Evolutionary conservation across 2,888 invertebrate species (phyloP).

Genomic region (Listrodromus nycthemerus): DNA sequence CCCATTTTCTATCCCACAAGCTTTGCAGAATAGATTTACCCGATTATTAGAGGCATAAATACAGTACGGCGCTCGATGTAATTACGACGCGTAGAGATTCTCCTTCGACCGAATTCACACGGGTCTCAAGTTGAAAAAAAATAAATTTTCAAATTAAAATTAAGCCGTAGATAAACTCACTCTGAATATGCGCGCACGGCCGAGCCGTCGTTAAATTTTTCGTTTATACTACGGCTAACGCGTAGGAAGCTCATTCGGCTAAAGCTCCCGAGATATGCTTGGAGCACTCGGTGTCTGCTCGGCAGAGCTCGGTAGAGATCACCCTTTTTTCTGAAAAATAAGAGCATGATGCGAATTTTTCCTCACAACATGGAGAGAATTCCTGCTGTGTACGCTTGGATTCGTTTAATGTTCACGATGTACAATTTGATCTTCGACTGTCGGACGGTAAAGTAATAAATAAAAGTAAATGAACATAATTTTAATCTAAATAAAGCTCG

Average conservation of each 20-base stretch:
- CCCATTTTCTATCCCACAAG: conserved; percentile 33
- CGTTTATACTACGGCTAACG: conserved; percentile 1
- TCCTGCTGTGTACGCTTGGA: neutral
- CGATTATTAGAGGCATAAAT: conserved; percentile 2
- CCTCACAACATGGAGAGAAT: neutral
- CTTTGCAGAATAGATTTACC: conserved; percentile 5
- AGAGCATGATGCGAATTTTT: neutral
- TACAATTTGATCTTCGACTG: neutral
- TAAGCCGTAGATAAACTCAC: neutral
- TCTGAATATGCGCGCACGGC: conserved; percentile 1
- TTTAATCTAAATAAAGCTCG: neutral
- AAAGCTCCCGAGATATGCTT: neutral
- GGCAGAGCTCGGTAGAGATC: neutral
- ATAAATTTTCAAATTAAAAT: neutral
- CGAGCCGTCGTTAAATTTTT: neutral
- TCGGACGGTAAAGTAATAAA: neutral
- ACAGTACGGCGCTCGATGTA: neutral
- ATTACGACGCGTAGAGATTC: conserved; percentile 30
- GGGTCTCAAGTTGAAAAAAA: neutral
- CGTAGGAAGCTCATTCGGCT: conserved; percentile 1
- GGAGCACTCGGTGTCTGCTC: neutral
- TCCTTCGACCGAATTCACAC: conserved; percentile 26
- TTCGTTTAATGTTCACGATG: neutral
- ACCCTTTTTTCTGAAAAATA: neutral
- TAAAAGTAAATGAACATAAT: neutral